Conservation (phyloP, 2,888 invertebrate species). For the Eubasilissa splendida region DNA sequence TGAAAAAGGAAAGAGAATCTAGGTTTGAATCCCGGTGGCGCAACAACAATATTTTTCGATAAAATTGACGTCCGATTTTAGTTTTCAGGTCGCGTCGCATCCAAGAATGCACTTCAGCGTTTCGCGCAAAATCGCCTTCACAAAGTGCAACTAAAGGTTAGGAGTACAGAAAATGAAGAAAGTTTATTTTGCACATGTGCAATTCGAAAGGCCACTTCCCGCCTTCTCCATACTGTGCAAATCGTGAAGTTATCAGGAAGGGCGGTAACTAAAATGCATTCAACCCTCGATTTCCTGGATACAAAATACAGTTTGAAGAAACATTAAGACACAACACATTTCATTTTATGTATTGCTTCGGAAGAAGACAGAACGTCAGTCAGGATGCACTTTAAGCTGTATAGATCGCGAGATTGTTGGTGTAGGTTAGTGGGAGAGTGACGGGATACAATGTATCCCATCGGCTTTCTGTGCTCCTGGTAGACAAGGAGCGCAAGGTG, state of each 20-base stretch:
- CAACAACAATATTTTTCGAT: too few species aligned
- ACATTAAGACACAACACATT: background rate
- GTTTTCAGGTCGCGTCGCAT: background rate
- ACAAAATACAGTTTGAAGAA: constrained; percentile 40
- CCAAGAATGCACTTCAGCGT: constrained; percentile 10
- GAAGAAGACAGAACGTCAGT: constrained; percentile 28
- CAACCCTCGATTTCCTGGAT: background rate
- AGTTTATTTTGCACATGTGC: constrained; percentile 37
- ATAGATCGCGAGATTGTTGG: constrained; percentile 23
- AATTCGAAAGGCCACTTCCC: constrained; percentile 15
- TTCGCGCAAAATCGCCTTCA: constrained; percentile 35
- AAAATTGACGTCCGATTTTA: too few species aligned
- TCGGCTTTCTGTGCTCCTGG: constrained; percentile 50
- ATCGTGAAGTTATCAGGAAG: background rate
- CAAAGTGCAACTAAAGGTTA: constrained; percentile 43
- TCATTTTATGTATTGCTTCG: background rate
- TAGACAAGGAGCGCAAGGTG: constrained; percentile 51
- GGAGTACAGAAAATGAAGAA: constrained; percentile 36
- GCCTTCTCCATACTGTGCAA: background rate
- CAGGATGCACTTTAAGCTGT: constrained; percentile 15
- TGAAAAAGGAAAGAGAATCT: too few species aligned
- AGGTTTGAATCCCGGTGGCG: too few species aligned
- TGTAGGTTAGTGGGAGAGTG: constrained; percentile 29
- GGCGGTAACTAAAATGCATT: constrained; percentile 4
- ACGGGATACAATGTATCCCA: constrained; percentile 34